Evolutionary conservation across 37 sponge, comb jelly and placozoan species (phyloP), one percentile per base, ranked within the genome.

Genomic region (Lycopodina hypogea): DNA sequence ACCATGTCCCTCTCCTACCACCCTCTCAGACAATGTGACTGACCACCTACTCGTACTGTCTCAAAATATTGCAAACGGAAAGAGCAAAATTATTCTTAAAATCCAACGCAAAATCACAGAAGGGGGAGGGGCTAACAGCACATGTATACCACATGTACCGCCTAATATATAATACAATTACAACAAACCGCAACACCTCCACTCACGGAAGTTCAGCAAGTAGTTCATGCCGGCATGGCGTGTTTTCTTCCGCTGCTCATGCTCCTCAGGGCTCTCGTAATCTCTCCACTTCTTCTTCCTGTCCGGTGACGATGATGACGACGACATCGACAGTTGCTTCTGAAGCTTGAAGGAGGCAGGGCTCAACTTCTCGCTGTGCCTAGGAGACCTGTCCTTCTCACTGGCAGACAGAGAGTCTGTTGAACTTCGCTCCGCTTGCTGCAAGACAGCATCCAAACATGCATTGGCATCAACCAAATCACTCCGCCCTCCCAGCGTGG

Each of bases 161-260:
- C n/a, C n/a, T n/a, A n/a, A n/a, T n/a, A n/a, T n/a, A n/a, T n/a
- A n/a, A n/a, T n/a, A n/a, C n/a, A n/a, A n/a, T n/a, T n/a, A n/a
- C n/a, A n/a, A n/a, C n/a, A n/a, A n/a, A n/a, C n/a, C n/a, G n/a
- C n/a, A n/a, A n/a, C n/a, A n/a, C n/a, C n/a, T n/a, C 4, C 4
- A 79, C 74, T 66, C 63, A 82, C 74, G 1, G 39, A 74, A 82
- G 36, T 78, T 63, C 14, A 78, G 32, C 29, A 67, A 9, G 63
- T 42, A 73, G 65, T 78, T 85, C 56, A 85, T 41, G 42, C 42
- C 48, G 15, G 81, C 72, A 41, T 71, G 15, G 8, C 85, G 69
- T 21, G 79, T 79, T 28, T 45, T 85, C 42, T 61, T 72, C 40
- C 73, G 61, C 63, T 52, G 57, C 71, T 78, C 79, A 52, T 85